Conservation (phyloP, 1,140 invertebrate genomes). For the Cotesia glomerata region DNA sequence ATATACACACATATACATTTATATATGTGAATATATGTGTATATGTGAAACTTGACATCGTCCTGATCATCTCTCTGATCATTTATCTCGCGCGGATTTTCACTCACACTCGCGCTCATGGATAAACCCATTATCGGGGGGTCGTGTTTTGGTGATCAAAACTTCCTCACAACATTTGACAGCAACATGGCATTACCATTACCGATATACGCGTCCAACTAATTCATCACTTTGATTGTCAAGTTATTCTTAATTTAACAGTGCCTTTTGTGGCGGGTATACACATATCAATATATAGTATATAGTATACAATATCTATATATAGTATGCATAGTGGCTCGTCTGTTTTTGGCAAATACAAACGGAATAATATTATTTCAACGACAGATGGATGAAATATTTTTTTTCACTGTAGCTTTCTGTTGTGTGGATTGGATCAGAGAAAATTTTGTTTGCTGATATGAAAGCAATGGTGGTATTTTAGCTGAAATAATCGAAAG, state of each 20-base stretch:
- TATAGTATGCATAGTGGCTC: background rate
- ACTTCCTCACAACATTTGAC: slow-evolving; percentile 37
- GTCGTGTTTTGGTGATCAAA: slow-evolving; percentile 23
- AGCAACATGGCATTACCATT: slow-evolving; percentile 50
- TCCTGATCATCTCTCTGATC: background rate
- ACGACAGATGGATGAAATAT: no score
- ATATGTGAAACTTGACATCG: no score
- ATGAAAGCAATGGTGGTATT: no score
- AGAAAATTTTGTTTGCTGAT: no score
- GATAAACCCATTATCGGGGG: slow-evolving; percentile 48
- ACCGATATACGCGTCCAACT: slow-evolving; percentile 8
- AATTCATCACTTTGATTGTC: slow-evolving; percentile 18
- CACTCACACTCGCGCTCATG: slow-evolving; percentile 16
- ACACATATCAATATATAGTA: no score
- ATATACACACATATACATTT: no score
- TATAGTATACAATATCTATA: background rate
- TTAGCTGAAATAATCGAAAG: no score
- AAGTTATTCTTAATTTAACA: background rate
- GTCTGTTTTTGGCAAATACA: background rate
- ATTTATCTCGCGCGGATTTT: background rate
- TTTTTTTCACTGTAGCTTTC: no score
- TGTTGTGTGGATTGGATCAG: no score
- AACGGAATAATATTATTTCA: no score
- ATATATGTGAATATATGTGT: no score
- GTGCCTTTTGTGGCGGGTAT: background rate